A percentile compares a stretch with the other conserved stretches of the same genome.
These are phyloP conservation scores for Python bivittatus DNA, from an alignment of 2,113 vertebrate species.

Conservation along the genomic window DNA sequence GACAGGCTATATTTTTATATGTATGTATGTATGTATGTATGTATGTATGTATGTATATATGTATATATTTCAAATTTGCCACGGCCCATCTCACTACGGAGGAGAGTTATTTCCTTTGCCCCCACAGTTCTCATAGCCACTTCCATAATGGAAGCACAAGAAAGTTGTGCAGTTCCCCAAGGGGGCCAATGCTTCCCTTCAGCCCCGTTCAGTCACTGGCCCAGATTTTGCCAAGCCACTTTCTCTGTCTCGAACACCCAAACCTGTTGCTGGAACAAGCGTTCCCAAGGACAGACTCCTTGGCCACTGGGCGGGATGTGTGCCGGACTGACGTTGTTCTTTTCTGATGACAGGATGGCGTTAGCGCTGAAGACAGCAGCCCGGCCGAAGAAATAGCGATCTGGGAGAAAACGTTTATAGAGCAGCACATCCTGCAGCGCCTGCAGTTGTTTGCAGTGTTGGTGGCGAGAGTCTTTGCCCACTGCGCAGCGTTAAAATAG, in stretches of 20 bases:
- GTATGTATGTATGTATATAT: too few species aligned
- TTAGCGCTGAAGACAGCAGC: neutral
- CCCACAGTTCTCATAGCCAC: neutral
- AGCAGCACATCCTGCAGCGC: constrained; percentile 58
- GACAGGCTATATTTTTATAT: neutral
- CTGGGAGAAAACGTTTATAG: constrained; percentile 57
- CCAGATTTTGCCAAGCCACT: neutral
- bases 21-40: too few species aligned
- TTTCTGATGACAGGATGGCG: constrained; percentile 9
- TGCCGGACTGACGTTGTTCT: constrained; percentile 2
- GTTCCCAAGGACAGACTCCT: neutral
- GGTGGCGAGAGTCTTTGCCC: constrained; percentile 69
- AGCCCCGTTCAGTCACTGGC: neutral
- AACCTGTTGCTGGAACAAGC: too few species aligned
- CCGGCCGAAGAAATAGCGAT: neutral
- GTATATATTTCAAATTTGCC: too few species aligned
- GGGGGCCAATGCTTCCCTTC: neutral
- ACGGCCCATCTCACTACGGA: too few species aligned
- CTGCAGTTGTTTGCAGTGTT: constrained; percentile 69
- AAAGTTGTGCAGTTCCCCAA: neutral
- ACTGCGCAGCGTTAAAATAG: constrained; percentile 53
- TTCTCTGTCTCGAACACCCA: neutral
- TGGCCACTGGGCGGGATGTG: neutral
- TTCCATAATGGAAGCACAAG: neutral
- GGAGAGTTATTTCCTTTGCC: neutral